Evolutionary conservation across 2,888 invertebrate genomes (phyloP), one percentile per base, ranked within the genome.

Genomic region (Meta bourneti): DNA sequence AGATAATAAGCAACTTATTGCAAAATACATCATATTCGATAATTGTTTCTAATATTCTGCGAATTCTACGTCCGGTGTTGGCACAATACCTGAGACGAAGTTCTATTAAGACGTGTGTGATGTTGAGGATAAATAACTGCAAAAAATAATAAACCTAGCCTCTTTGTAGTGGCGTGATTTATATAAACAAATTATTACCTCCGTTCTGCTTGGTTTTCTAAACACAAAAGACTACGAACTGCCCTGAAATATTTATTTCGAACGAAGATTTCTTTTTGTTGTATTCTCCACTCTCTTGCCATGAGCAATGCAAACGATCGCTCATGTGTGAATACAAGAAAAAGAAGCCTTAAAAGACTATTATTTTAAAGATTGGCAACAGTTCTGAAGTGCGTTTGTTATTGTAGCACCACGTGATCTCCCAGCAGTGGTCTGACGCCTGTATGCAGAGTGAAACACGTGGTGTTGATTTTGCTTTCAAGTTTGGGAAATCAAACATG

Each of bases 171-270:
- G 0, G 13, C 6, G 61, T 79, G 79, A 79, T 79, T 79, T 79
- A 79, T 79, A 54, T 20, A 79, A 79, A 79, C 79, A 54, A 61
- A 79, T 61, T 79, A 61, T 61, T 79, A 16, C 34, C 61, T 13
- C 13, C 79, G 79, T 79, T 79, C 79, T 79, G 79, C 79, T 79
- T 79, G 79, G 79, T 13, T 54, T 61, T 79, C 61, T 79, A 79
- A 79, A 79, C n/a, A 79, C 79, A 79, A 79, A 79, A 61, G 61
- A 61, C 54, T 16, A 79, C 7, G 79, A 79, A 79, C 61, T 79
- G 61, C 61, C 16, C 16, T 11, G 16, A 11, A 16, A 61, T 61
- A 61, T 61, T 61, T 61, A 61, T 61, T 61, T 61, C 16, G 19
- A 79, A 79, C 61, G 0, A 61, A 16, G 61, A 16, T 61, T 61